These are phyloP conservation scores for Cosmorhoe ocellata DNA, from an alignment of 2,888 invertebrate genomes.

Conservation along the genomic window DNA sequence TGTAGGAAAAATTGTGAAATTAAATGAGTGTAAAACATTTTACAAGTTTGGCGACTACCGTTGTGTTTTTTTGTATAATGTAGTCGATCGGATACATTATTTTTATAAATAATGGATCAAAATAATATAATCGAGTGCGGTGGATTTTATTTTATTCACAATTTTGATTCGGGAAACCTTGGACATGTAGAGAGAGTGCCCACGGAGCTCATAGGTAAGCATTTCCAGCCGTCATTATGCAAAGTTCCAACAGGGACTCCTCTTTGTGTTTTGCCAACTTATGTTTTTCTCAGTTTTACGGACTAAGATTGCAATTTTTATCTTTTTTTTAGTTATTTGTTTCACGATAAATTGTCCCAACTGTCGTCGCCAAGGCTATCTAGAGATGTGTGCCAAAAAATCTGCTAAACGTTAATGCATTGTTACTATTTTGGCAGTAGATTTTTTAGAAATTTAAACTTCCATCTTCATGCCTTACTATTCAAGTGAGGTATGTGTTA, in stretches of 20 bases:
- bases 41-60: slow-evolving; percentile 52
- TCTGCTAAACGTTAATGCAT: no score
- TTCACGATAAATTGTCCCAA: not conserved
- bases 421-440: no score
- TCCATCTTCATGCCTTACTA: no score
- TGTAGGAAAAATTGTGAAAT: slow-evolving; percentile 66
- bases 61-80: slow-evolving; percentile 68
- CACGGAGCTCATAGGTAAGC: slow-evolving; percentile 81
- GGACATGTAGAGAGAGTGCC: slow-evolving; percentile 90
- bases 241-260: slow-evolving; percentile 25
- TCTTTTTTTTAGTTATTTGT: not conserved
- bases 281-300: slow-evolving; percentile 41
- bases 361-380: no score
- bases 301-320: slow-evolving; percentile 13
- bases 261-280: slow-evolving; percentile 44
- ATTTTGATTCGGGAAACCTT: slow-evolving; percentile 96
- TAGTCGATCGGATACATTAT: slow-evolving; percentile 57
- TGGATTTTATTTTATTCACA: slow-evolving; percentile 91
- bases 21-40: slow-evolving; percentile 56
- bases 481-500: no score
- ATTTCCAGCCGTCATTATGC: slow-evolving; percentile 19
- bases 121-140: slow-evolving; percentile 84
- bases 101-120: slow-evolving; percentile 73
- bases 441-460: no score
- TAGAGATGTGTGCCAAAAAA: no score